Conservation (phyloP, 2,797 vertebrate genomes). For the Corythornis leucogaster region DNA sequence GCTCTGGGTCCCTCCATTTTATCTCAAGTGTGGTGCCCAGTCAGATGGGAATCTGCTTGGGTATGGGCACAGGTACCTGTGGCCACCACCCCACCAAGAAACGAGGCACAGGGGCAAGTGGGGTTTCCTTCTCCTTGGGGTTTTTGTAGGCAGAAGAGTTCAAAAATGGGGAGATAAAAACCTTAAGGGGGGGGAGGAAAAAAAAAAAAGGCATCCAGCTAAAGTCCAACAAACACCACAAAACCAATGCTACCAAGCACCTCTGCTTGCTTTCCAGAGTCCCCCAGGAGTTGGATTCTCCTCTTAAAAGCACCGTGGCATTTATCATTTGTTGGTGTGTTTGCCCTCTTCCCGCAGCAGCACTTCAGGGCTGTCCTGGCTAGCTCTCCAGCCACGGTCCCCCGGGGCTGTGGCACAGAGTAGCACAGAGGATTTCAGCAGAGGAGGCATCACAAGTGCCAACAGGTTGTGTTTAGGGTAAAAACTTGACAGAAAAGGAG, state of each 20-base stretch:
- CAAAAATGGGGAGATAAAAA: not conserved
- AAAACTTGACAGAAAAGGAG: not conserved
- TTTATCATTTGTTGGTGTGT: rapidly evolving
- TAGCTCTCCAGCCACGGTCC: rapidly evolving
- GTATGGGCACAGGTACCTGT: rapidly evolving
- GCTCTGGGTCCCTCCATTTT: not conserved
- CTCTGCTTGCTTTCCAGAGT: not conserved
- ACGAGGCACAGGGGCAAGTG: rapidly evolving
- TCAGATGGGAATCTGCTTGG: not conserved
- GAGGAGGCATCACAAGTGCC: not conserved
- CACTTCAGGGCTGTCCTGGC: rapidly evolving
- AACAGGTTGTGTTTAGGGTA: not conserved
- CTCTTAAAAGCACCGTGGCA: not conserved
- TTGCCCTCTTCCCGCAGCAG: not conserved
- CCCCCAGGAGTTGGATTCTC: not conserved
- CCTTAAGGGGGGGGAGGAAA: not conserved
- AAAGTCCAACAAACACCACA: not conserved
- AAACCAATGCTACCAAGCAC: not conserved
- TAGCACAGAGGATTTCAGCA: not conserved
- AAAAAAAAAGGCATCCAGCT: not conserved
- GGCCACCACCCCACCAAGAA: not conserved
- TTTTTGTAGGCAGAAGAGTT: not conserved
- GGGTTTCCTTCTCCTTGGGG: not conserved
- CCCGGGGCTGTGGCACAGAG: not conserved
- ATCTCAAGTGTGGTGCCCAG: not conserved